Base-by-base conservation (phyloP, 2,888 invertebrate genomes). In the Nysson spinosus region DNA sequence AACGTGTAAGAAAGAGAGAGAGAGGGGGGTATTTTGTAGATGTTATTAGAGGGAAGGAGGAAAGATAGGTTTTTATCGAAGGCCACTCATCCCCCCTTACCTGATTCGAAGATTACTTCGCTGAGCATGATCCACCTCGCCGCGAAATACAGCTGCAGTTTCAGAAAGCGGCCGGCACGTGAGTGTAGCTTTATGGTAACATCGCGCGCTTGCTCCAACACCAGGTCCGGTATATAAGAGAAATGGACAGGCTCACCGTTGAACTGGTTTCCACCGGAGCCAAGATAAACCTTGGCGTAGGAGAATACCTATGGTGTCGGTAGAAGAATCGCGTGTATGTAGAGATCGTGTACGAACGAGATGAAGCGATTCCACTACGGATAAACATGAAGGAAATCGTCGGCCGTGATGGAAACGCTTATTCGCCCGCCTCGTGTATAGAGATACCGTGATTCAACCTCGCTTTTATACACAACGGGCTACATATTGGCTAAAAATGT, bases 61-160 rank as follows among this genome's bases (percentile, higher is more conserved):
- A 11, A n/a, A 17, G 12, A 47, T 42, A 24, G 43, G 54, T 57
- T 60, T 49, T 51, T 55, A 54, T 54, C 35, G 22, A 4, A 24
- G 24, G 5, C 2, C 20, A 24, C 49, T 28, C 35, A 5, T 22
- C 24, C 11, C 19, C 12, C 46, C 89, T 88, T 88, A 95, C 95
- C 92, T 78, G 95, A 95, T 80, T 92, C 91, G 85, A 96, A 96
- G 78, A 93, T 91, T 69, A 96, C 91, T 88, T 96, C 96, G 86
- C 95, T 95, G 80, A 96, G 89, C 90, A 96, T 91, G 83, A 96
- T 92, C 95, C 96, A 96, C 78, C 92, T 90, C 35, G 93, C 91
- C 54, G 94, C 93, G 85, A 95, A 96, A 87, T 93, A 93, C 50
- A 96, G 90, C 83, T 94, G 92, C 82, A 93, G 88, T 88, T 93